phyloP scores from a whole-genome alignment of 2,888 invertebrate genomes.

The Cephus pulcher region DNA sequence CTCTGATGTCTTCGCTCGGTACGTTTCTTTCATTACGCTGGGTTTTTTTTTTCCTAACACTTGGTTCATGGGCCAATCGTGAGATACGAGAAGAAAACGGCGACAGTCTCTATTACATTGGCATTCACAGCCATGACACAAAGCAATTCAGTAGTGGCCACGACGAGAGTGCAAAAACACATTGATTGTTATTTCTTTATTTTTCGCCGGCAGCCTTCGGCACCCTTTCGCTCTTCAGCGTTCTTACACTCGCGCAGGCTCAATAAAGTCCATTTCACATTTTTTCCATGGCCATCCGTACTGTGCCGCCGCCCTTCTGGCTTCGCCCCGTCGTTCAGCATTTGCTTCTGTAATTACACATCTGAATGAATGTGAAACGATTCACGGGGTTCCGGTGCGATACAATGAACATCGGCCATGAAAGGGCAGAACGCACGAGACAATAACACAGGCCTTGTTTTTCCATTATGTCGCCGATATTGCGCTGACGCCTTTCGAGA shows the following conservation, averaged over 20 bases:
- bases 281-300: neutral
- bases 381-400: neutral
- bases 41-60: neutral
- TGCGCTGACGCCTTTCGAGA: neutral
- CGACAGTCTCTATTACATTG: neutral
- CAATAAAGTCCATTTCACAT: neutral
- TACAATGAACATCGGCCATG: neutral
- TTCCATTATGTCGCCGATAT: neutral
- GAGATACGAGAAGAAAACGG: neutral
- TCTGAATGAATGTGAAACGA: neutral
- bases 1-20: neutral
- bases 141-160: neutral
- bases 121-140: neutral
- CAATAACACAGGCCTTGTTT: neutral
- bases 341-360: neutral
- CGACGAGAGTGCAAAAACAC: neutral
- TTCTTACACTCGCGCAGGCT: neutral
- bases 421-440: neutral
- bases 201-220: neutral
- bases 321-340: neutral
- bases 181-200: neutral
- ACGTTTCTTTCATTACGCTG: neutral
- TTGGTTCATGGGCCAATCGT: neutral
- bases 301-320: neutral
- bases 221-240: neutral